These are phyloP conservation scores for Luperina testacea DNA, from an alignment of 2,888 invertebrate genomes.

Conservation along the genomic window DNA sequence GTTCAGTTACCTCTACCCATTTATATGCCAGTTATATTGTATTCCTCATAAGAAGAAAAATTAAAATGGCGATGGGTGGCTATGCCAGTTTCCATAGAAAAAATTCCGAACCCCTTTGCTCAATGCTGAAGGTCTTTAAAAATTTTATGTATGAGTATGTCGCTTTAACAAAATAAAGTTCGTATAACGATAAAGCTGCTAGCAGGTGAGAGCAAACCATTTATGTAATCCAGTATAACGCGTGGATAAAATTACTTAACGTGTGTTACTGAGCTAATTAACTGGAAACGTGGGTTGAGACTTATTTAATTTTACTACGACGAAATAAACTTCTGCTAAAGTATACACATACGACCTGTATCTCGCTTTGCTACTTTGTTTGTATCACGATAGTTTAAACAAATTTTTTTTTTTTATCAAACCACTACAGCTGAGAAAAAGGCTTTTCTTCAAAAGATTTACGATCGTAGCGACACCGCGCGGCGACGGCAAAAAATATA, in stretches of 20 bases:
- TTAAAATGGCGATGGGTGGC: neutral
- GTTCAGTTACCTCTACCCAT: neutral
- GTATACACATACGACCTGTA: constrained; percentile 3
- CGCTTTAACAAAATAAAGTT: constrained; percentile 18
- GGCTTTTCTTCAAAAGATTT: constrained; percentile 65
- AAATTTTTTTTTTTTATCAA: constrained; percentile 27
- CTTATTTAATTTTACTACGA: constrained; percentile 27
- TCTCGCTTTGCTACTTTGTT: neutral
- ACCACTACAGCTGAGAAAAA: constrained; percentile 41
- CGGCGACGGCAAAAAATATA: constrained; percentile 77
- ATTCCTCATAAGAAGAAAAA: neutral
- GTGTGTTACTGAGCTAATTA: constrained; percentile 41
- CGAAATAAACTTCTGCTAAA: neutral
- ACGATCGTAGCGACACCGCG: constrained; percentile 62
- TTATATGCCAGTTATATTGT: neutral
- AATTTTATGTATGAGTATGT: neutral
- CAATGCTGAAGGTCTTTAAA: neutral
- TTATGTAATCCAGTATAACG: constrained; percentile 39
- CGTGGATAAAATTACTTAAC: constrained; percentile 48
- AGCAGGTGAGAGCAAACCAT: constrained; percentile 42
- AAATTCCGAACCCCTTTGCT: neutral
- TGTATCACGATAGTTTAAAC: neutral
- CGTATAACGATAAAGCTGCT: neutral
- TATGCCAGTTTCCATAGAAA: neutral
- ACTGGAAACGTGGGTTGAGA: constrained; percentile 22